Conservation (phyloP, 2,113 vertebrate species). For the Xiphophorus maculatus region DNA sequence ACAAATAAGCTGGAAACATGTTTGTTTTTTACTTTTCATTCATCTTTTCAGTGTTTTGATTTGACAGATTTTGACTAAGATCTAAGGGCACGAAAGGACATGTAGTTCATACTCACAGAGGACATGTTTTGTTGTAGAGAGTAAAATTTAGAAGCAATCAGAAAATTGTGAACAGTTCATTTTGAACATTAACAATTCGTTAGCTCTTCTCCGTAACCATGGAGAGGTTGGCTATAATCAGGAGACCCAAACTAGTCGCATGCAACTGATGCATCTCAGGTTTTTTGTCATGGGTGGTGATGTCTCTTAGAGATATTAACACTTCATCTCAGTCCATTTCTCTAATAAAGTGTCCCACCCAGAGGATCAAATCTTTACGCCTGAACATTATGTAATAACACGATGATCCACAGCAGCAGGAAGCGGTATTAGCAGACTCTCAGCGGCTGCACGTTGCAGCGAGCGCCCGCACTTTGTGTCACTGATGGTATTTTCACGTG, state of each 20-base stretch:
- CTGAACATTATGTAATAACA: background rate
- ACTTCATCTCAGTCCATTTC: slow-evolving; percentile 17
- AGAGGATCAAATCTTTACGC: slow-evolving; percentile 27
- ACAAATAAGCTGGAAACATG: slow-evolving; percentile 9
- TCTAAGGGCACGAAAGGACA: slow-evolving; percentile 15
- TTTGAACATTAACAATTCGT: slow-evolving; percentile 1
- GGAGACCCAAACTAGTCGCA: background rate
- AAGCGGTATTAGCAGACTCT: slow-evolving; percentile 42
- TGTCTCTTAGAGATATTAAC: background rate
- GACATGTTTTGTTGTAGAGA: background rate
- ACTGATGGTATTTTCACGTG: slow-evolving; percentile 58
- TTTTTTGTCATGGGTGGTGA: background rate
- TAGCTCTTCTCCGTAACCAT: background rate
- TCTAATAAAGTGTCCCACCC: slow-evolving; percentile 9
- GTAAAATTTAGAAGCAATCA: background rate
- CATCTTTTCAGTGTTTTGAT: slow-evolving; percentile 29
- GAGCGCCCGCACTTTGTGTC: slow-evolving; percentile 1
- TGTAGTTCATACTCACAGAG: background rate
- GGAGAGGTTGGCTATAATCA: background rate
- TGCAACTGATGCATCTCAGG: background rate
- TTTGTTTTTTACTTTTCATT: slow-evolving; percentile 10
- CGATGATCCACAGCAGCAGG: slow-evolving; percentile 28
- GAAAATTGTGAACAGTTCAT: background rate
- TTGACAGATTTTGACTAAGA: slow-evolving; percentile 46
- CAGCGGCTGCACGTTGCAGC: slow-evolving; percentile 27